Evolutionary conservation across 1,140 invertebrate species (phyloP), one percentile per base, ranked within the genome.

Genomic region (Lepidostoma basale): DNA sequence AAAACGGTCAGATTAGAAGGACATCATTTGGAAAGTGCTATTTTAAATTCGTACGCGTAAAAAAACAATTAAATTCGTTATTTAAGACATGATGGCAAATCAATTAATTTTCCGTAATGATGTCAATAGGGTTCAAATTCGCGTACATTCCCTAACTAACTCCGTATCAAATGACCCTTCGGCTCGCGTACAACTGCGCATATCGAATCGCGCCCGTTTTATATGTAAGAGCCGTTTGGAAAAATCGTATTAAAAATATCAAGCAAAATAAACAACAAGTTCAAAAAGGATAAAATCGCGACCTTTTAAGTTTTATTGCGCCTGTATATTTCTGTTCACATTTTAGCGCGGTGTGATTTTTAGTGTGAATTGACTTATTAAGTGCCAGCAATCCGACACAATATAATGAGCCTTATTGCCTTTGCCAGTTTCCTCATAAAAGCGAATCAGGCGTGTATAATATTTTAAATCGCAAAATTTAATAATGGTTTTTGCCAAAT

Each of bases 141-240:
- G 33, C 52, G 20, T 26, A 14, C 40, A 22, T 20, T 30, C 9
- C 20, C 60, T n/a, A 22, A 22, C 14, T 14, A 47, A 28, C 23
- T 25, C 62, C 49, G 56, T 44, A 26, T 60, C 56, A 42, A 60
- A 60, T 60, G 36, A 12, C 56, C 56, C 39, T 60, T 14, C 6
- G 56, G 39, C 12, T 22, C 20, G 20, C 22, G 45, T 12, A 66
- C 69, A 70, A 70, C 63, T 70, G 69, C 63, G 69, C 69, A 54
- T 66, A 42, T 23, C 69, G 63, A 70, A 70, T 70, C 45, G 56
- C 30, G 25, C 68, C 26, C 36, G n/a, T n/a, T n/a, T n/a, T n/a
- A n/a, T n/a, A n/a, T n/a, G n/a, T n/a, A n/a, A n/a, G n/a, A n/a
- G n/a, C n/a, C n/a, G n/a, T n/a, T n/a, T n/a, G n/a, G n/a, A n/a